These are phyloP conservation scores for Chromoteleia sp. DNA, from an alignment of 2,888 invertebrate genomes.

Conservation along the genomic window DNA sequence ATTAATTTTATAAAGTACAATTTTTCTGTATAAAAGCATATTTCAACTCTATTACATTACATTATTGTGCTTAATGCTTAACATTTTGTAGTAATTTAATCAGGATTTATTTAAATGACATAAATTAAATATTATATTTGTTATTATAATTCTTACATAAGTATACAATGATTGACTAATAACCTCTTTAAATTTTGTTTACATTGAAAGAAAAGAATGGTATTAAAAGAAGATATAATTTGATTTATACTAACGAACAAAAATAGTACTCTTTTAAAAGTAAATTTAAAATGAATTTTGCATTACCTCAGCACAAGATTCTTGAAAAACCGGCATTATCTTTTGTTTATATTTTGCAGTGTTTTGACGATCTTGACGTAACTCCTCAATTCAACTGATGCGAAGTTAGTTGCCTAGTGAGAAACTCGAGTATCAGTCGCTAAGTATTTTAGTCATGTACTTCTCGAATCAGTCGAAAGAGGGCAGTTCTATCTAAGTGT, in stretches of 20 bases:
- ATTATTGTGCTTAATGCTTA: no score
- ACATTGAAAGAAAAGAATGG: neutral
- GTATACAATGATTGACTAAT: neutral
- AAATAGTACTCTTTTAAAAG: neutral
- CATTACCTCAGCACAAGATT: slow-evolving; percentile 81
- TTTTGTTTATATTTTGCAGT: slow-evolving; percentile 41
- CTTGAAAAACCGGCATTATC: slow-evolving; percentile 83
- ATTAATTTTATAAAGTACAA: slow-evolving; percentile 10
- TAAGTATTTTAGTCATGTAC: no score
- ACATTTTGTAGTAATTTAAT: no score
- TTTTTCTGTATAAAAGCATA: neutral
- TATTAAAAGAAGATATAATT: no score
- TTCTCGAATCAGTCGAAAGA: no score
- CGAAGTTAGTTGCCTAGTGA: no score
- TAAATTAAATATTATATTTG: neutral
- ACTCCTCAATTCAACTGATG: no score
- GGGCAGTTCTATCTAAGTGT: no score
- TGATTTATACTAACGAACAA: neutral
- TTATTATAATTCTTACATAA: neutral
- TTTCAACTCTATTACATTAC: no score
- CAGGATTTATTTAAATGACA: neutral
- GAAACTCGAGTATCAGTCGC: no score
- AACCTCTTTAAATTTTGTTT: neutral
- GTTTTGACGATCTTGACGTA: slow-evolving; percentile 24
- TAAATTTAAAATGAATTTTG: neutral